phyloP scores from a whole-genome alignment of 2,797 vertebrate species.

The Euthynnus affinis region DNA sequence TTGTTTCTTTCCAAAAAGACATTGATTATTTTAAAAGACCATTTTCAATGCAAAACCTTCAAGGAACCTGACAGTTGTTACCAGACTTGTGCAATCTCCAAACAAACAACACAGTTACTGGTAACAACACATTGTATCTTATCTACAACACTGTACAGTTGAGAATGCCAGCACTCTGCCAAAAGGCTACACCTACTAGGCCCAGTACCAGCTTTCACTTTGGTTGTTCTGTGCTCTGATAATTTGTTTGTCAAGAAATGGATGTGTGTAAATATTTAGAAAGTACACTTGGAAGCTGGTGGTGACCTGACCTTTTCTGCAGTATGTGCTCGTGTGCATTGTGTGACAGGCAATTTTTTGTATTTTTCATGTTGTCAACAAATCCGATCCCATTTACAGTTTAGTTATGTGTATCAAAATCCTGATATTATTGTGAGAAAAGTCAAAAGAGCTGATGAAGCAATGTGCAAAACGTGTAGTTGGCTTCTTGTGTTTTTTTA shows the following conservation, averaged over 20 bases:
- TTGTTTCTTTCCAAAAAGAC: neutral
- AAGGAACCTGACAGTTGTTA: neutral
- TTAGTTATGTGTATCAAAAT: no score
- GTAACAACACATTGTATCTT: no score
- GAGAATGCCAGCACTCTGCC: neutral
- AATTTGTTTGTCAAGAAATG: neutral
- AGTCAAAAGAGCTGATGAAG: no score
- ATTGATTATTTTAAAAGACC: neutral
- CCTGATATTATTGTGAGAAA: no score
- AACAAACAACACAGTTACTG: neutral
- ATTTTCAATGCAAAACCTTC: neutral
- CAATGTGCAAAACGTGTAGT: no score
- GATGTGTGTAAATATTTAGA: neutral
- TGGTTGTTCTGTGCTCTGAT: neutral
- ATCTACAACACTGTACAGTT: neutral
- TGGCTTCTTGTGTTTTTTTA: no score
- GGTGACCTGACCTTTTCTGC: no score
- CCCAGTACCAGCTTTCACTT: neutral
- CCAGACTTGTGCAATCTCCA: neutral
- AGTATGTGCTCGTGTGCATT: no score
- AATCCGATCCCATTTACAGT: no score
- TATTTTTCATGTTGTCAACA: no score
- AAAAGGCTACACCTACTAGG: neutral
- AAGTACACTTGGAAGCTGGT: neutral
- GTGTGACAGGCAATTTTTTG: no score